A percentile compares a stretch with the other conserved stretches of the same genome.
phyloP scores from a whole-genome alignment of 2,113 vertebrate genomes.

The Kryptolebias marmoratus region DNA sequence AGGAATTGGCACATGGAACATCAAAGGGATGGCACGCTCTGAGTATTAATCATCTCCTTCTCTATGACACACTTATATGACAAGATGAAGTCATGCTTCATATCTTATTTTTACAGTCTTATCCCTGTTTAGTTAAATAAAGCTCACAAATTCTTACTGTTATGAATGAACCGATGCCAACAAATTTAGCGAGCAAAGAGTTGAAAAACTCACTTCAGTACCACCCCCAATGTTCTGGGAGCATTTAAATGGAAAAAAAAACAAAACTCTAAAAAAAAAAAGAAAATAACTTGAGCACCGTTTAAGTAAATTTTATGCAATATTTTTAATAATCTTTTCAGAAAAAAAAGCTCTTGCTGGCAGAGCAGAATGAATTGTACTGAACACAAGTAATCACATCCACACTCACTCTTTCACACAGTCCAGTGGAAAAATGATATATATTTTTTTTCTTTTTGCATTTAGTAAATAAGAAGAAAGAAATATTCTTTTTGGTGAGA shows the following conservation, averaged over 20 bases:
- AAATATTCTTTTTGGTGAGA: slow-evolving; percentile 62
- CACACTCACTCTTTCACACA: slow-evolving; percentile 30
- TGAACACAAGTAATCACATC: slow-evolving; percentile 63
- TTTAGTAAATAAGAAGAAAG: slow-evolving; percentile 68
- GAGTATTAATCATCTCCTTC: slow-evolving; percentile 46
- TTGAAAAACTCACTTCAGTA: slow-evolving; percentile 25
- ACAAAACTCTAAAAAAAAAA: neutral
- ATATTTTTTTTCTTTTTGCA: slow-evolving; percentile 38
- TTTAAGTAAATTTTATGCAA: slow-evolving; percentile 51
- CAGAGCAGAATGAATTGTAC: slow-evolving; percentile 53
- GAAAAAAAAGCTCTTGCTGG: slow-evolving; percentile 25
- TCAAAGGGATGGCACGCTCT: slow-evolving; percentile 48
- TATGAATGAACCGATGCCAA: slow-evolving; percentile 32
- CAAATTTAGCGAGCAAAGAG: slow-evolving; percentile 40
- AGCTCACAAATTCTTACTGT: slow-evolving; percentile 29
- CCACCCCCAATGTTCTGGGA: slow-evolving; percentile 44
- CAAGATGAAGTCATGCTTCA: slow-evolving; percentile 31
- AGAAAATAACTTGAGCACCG: slow-evolving; percentile 48
- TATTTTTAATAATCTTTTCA: slow-evolving; percentile 61
- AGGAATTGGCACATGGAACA: slow-evolving; percentile 51
- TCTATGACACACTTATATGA: slow-evolving; percentile 26
- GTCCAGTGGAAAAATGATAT: slow-evolving; percentile 59
- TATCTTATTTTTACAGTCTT: slow-evolving; percentile 48
- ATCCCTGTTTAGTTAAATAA: slow-evolving; percentile 32
- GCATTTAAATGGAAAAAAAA: slow-evolving; percentile 58